phyloP scores from a whole-genome alignment of 2,888 invertebrate genomes.

The Napeogenes sylphis region DNA sequence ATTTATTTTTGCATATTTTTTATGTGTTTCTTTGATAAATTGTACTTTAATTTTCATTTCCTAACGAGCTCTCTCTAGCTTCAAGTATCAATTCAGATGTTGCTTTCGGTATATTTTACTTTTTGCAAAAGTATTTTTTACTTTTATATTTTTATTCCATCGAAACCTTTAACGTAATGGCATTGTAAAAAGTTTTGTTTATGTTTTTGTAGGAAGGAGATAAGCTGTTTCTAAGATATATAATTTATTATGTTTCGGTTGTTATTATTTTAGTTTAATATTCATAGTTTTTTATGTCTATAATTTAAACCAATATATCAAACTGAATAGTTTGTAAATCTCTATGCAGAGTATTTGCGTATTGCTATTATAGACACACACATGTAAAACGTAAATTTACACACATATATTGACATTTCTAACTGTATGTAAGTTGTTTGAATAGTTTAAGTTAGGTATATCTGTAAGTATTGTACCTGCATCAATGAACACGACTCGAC shows the following conservation, averaged over 20 bases:
- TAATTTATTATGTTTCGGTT: too few species aligned
- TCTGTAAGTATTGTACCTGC: conserved; percentile 15
- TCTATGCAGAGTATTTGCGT: background rate
- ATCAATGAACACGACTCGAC: conserved; percentile 18
- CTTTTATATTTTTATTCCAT: too few species aligned
- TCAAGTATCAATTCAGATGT: conserved; percentile 18
- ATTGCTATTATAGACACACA: background rate
- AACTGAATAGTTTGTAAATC: too few species aligned
- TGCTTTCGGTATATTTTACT: conserved; percentile 13
- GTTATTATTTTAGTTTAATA: too few species aligned
- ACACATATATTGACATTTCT: background rate
- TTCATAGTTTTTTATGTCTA: too few species aligned
- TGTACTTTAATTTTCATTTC: conserved; percentile 17
- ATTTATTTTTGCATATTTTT: conserved; percentile 66
- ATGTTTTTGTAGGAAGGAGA: too few species aligned
- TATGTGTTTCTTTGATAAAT: conserved; percentile 31
- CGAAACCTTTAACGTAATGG: too few species aligned
- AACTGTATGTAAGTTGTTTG: conserved; percentile 9
- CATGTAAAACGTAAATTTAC: background rate
- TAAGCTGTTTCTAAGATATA: too few species aligned
- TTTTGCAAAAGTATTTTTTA: conserved; percentile 8
- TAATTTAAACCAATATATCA: too few species aligned
- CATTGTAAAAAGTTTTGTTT: too few species aligned
- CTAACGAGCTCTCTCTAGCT: conserved; percentile 6
- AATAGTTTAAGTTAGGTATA: conserved; percentile 16